A percentile compares a stretch with the other conserved stretches of the same genome.
Conservation (phyloP, 1,140 invertebrate species). For the Drosophila obscura region DNA sequence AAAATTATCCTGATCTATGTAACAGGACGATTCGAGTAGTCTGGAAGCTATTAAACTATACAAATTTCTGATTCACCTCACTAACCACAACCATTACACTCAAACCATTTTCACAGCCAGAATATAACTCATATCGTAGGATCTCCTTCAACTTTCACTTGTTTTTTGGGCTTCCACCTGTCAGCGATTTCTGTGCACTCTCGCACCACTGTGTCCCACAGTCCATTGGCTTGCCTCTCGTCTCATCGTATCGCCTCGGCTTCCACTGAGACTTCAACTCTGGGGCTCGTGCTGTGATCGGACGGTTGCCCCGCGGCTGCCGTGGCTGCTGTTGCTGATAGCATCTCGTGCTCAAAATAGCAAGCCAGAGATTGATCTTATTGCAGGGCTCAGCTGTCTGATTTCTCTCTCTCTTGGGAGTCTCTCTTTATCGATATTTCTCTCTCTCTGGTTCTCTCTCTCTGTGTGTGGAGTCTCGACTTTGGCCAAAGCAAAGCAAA, state of each 20-base stretch:
- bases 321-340: constrained; percentile 36
- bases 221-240: constrained; percentile 37
- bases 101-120: too few relatives aligned
- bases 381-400: constrained; percentile 48
- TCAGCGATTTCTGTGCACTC: not conserved
- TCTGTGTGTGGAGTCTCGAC: not conserved
- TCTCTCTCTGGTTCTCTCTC: not conserved
- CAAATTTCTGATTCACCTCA: too few relatives aligned
- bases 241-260: constrained; percentile 9
- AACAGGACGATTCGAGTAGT: too few relatives aligned
- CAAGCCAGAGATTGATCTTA: constrained; percentile 54
- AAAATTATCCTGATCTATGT: too few relatives aligned
- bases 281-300: constrained; percentile 26
- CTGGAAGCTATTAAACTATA: too few relatives aligned
- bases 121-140: too few relatives aligned
- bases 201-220: constrained; percentile 33
- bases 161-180: not conserved
- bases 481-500: constrained; percentile 49
- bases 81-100: too few relatives aligned
- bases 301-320: not conserved
- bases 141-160: constrained; percentile 9
- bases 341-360: constrained; percentile 34
- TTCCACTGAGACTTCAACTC: not conserved
- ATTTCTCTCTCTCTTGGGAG: constrained; percentile 1
- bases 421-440: constrained; percentile 8